Evolutionary conservation across 1,140 invertebrate genomes (phyloP), one percentile per base, ranked within the genome.

Genomic region (Apis laboriosa): DNA sequence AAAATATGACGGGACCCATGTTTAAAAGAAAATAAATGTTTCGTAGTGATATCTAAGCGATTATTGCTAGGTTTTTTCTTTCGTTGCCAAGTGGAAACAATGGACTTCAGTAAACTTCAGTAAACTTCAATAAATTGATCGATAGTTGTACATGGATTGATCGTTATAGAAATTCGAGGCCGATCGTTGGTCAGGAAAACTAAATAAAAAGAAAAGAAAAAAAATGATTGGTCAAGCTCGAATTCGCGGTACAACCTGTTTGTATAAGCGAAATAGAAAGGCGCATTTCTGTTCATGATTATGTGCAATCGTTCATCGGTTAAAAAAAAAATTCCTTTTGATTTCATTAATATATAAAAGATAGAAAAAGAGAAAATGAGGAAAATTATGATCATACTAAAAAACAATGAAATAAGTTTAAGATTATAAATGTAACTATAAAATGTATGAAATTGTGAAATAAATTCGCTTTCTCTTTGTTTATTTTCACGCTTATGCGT

Each of bases 101-200:
- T 58, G 28, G 56, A 7, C 0, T 7, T 56, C 17, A 2, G 34
- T 43, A 43, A n/a, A n/a, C n/a, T n/a, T n/a, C n/a, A n/a, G n/a
- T n/a, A n/a, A n/a, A n/a, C n/a, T n/a, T n/a, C n/a, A n/a, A 4
- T 11, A 19, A 60, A 43, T 60, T 60, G 72, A 74, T 74, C 72
- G 55, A 34, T n/a, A 28, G 56, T 49, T 60, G 21, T 24, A 56
- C 34, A 60, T 60, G 43, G 49, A 73, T 90, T 87, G 90, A 92
- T 92, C 87, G 84, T 88, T 89, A 92, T 92, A 89, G 86, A 90
- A 92, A 92, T 92, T 92, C 89, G 88, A 74, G 34, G 88, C 80
- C 87, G 85, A 88, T 86, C 80, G 63, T 56, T 21, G 71, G 17
- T 13, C 28, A 28, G 19, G 15, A 79, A 9, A 19, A 56, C 9